Conservation (phyloP, 2,797 vertebrate species). For the Stomatorhinus walkeri region DNA sequence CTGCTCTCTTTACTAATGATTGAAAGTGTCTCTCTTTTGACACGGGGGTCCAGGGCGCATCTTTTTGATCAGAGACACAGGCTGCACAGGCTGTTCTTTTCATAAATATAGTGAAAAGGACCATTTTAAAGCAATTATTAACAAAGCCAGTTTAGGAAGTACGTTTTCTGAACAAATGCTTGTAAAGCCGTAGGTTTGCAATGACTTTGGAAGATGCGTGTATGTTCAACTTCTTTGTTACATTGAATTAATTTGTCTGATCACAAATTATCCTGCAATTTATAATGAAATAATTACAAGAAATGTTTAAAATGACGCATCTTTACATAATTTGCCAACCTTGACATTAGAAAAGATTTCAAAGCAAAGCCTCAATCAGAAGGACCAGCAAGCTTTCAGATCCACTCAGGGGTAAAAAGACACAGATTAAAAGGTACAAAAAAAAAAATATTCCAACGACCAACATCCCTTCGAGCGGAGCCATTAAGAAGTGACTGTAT, state of each 20-base stretch:
- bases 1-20: neutral
- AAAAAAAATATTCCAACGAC: neutral
- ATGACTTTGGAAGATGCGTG: neutral
- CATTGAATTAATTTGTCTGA: neutral
- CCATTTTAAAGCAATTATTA: neutral
- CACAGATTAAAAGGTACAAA: neutral
- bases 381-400: neutral
- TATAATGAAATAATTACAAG: neutral
- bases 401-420: neutral
- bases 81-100: neutral
- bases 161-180: neutral
- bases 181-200: neutral
- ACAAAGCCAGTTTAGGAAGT: neutral
- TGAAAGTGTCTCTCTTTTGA: neutral
- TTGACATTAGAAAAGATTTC: neutral
- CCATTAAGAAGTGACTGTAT: neutral
- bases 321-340: constrained; percentile 6
- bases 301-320: neutral
- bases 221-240: neutral
- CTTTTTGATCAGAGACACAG: neutral
- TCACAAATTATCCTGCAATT: neutral
- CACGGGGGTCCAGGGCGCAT: neutral
- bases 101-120: neutral
- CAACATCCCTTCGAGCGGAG: neutral
- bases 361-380: neutral